Evolutionary conservation across 1,140 invertebrate genomes (phyloP), one percentile per base, ranked within the genome.

Genomic region (Neoseiulus cucumeris): DNA sequence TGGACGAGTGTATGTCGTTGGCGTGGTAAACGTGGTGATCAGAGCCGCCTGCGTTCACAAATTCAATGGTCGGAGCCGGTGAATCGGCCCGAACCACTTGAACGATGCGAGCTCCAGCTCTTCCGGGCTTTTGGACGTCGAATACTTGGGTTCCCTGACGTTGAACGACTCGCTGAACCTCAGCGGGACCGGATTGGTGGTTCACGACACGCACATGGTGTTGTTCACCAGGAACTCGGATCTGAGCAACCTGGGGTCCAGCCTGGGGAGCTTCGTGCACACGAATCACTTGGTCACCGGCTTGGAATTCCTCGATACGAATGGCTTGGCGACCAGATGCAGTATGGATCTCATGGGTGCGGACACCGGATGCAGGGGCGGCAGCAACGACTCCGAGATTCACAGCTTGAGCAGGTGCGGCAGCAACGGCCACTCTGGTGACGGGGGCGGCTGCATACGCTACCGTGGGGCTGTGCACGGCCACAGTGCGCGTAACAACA

Each of bases 241-340:
- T 33, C 22, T 59, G 51, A 59, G 51, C 17, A 25, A 59, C 22
- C 51, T 59, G 51, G 33, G 51, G 22, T 59, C 14, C 14, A 6
- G 51, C 51, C 51, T 25, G 51, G 2, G 51, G 22, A 9, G 14
- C 51, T 9, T 59, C 51, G 22, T 59, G 51, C 51, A 59, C 51
- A 25, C 51, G 51, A 9, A 59, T 59, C 51, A 59, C 51, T 59
- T 59, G 22, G 51, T 59, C 33, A 5, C 51, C 51, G 14, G 51
- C 51, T 20, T 59, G 51, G 9, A 59, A n/a, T 14, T 59, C 14
- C 22, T 59, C 22, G 14, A 59, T 59, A 25, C 51, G 51, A 9
- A 59, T 59, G 22, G 22, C 22, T 33, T 59, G 51, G 33, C 51
- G 22, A 25, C 51, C 22, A 6, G 51, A 59, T 14, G 25, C 22